Evolutionary conservation across 1,140 invertebrate genomes (phyloP), one percentile per base, ranked within the genome.

Genomic region (Listronotus bonariensis): DNA sequence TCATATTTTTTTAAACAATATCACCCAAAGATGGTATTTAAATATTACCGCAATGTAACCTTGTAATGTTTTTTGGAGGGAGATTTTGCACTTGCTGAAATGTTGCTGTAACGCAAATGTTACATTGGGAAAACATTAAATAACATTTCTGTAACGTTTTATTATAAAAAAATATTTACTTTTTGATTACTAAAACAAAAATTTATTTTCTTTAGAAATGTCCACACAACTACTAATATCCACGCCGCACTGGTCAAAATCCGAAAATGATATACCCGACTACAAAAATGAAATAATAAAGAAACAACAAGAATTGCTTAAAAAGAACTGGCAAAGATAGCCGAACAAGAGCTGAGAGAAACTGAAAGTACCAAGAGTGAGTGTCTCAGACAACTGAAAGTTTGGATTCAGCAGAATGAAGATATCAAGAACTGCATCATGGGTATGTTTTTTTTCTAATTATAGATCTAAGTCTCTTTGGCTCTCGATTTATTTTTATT

Each of bases 381-480:
- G 69, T 83, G 84, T 12, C 74, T 90, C 40, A 70, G 78, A 12
- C 84, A 87, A 70, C 79, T 90, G 67, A 79, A 82, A 46, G 82
- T 87, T 6, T 90, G 88, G 88, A 84, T 89, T 62, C 72, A 78
- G n/a, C 85, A 89, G 73, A 89, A 89, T 71, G 74, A 77, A 20
- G 86, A 90, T 72, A 81, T 91, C 46, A 79, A 79, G 69, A 85
- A 89, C 75, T 84, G 89, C 15, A 81, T 87, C 64, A 82, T 82
- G 75, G 86, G 86, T 86, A 73, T 75, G 53, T 45, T 6, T 9
- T n/a, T n/a, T n/a, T n/a, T n/a, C n/a, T n/a, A n/a, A n/a, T n/a
- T n/a, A n/a, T n/a, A n/a, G n/a, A n/a, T n/a, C n/a, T n/a, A n/a
- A n/a, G n/a, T n/a, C n/a, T n/a, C n/a, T n/a, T n/a, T n/a, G n/a